A percentile compares a stretch with the other conserved stretches of the same genome.
Evolutionary conservation across 2,113 vertebrate species (phyloP).

Genomic region (Oophaga pumilio): DNA sequence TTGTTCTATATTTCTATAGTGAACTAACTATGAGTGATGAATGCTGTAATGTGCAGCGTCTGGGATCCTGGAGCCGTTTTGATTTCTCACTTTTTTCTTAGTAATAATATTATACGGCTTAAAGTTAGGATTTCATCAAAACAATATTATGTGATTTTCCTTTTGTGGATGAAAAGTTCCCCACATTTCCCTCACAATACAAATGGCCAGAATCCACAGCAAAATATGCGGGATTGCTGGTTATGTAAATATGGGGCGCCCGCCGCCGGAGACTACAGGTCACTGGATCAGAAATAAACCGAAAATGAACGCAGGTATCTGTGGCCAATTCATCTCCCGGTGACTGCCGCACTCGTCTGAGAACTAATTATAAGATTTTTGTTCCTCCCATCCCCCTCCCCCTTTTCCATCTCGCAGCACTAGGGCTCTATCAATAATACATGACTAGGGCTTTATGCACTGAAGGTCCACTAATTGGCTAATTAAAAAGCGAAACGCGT

Average conservation of each 20-base stretch:
- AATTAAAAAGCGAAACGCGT: conserved; percentile 91
- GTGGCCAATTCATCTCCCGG: neutral
- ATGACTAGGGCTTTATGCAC: conserved; percentile 81
- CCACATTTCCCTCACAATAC: neutral
- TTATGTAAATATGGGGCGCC: neutral
- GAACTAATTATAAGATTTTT: conserved; percentile 74
- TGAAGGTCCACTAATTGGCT: conserved; percentile 89
- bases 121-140: neutral
- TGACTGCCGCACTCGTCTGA: conserved; percentile 54
- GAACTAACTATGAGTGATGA: too few species aligned
- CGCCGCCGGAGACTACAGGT: neutral
- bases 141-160: neutral
- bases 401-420: conserved; percentile 64
- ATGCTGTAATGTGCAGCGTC: neutral
- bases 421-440: conserved; percentile 89
- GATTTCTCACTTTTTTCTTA: neutral
- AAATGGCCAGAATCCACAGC: neutral
- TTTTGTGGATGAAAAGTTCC: neutral
- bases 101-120: too few species aligned
- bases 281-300: neutral
- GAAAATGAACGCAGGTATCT: neutral
- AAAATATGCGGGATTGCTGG: neutral
- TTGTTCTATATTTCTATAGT: too few species aligned
- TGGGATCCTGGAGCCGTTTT: neutral
- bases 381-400: conserved; percentile 67